Base-by-base conservation (phyloP, 2,888 invertebrate genomes). In the Alcis repandata region DNA sequence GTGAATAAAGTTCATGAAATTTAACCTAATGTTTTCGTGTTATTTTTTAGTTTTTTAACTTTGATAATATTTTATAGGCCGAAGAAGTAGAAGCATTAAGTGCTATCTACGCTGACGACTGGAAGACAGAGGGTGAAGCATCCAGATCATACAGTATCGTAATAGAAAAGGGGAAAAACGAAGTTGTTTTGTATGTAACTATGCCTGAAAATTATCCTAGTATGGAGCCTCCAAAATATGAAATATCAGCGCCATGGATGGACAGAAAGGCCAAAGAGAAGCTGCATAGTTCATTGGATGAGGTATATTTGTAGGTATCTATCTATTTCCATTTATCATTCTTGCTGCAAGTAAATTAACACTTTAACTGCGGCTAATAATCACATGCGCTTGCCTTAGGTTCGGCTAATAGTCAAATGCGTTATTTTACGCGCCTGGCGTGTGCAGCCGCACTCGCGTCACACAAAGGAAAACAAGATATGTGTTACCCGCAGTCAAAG, bases 41-140 rank as follows among this genome's bases (percentile, higher is more conserved):
- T 38, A 38, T 57, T 51, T 33, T 51, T 58, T 36, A 38, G 49
- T 59, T 57, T 51, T 33, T 51, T 58, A 32, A 38, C 52, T 59
- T 54, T 22, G 20, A 54, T 48, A 66, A 59, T 65, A 11, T 45
- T 67, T 70, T 36, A 22, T 56, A 95, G 95, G 86, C 86, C 6
- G 96, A 96, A 71, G 97, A 97, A 92, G 91, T 97, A 17, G 96
- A 96, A 88, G 96, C 95, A 0, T 86, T 97, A 17, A 90, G 92
- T 69, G 94, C 97, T 2, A 97, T 97, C 71, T 97, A 96, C 79
- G 95, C 94, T 2, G 90, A 95, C 20, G 95, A 97, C 72, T 97
- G 95, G 95, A 91, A 90, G 61, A 91, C 91, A 6, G 95, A 96
- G 68, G 94, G 94, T 78, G 94, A 92, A 58, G 87, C 87, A 19